Conservation (phyloP, 2,888 invertebrate species). For the Dicyrtoma fusca region DNA sequence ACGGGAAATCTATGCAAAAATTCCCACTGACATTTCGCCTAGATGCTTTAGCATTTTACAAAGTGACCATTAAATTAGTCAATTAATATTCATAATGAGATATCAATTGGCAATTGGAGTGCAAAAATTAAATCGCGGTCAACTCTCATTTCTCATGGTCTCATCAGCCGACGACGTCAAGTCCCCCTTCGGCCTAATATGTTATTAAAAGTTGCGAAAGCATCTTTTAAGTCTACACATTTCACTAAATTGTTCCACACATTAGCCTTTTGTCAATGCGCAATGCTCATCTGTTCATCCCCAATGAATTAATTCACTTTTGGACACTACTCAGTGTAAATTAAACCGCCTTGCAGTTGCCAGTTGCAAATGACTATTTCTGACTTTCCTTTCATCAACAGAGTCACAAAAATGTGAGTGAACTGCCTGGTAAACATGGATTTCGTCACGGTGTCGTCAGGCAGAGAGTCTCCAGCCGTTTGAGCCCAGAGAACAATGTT, state of each 20-base stretch:
- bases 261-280: background rate
- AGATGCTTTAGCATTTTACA: constrained; percentile 11
- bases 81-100: constrained; percentile 23
- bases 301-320: constrained; percentile 2
- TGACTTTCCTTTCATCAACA: too few species aligned
- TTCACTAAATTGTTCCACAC: background rate
- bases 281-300: background rate
- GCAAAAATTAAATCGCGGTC: constrained; percentile 18
- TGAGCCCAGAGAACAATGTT: background rate
- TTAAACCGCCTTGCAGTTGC: too few species aligned
- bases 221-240: background rate
- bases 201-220: constrained; percentile 17
- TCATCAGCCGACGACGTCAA: background rate
- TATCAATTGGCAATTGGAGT: constrained; percentile 12
- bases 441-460: constrained; percentile 21
- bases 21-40: constrained; percentile 10
- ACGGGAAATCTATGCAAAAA: background rate
- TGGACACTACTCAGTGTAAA: background rate
- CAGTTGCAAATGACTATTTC: too few species aligned
- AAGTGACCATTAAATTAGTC: constrained; percentile 11
- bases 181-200: background rate
- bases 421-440: background rate
- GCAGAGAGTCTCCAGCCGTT: constrained; percentile 14
- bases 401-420: too few species aligned
- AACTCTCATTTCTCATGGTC: background rate